Percentiles rank a stretch among this genome's conserved stretches.
phyloP scores from a whole-genome alignment of 1,140 invertebrate genomes.

The Adelges cooleyi region DNA sequence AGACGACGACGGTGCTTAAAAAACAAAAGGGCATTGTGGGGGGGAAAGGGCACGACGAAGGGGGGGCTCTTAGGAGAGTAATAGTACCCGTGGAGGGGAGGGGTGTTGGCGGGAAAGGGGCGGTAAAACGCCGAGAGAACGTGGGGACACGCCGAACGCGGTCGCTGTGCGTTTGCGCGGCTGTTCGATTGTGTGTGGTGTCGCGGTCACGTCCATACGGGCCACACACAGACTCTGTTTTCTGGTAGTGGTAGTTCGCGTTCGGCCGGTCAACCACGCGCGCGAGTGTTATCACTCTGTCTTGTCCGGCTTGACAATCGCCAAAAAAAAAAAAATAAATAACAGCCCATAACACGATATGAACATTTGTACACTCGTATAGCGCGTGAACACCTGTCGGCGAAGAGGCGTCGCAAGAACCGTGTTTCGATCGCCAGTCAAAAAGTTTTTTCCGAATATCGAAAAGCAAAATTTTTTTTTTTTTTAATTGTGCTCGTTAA shows the following conservation, averaged over 20 bases:
- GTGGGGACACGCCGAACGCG: background rate
- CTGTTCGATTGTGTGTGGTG: background rate
- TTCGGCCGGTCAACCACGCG: slow-evolving; percentile 7
- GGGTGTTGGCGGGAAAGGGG: background rate
- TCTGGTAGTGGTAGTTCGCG: background rate
- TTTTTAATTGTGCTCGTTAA: no score
- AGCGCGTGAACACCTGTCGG: no score
- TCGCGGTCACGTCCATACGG: slow-evolving; percentile 19
- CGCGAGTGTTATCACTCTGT: background rate
- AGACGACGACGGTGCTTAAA: slow-evolving; percentile 6
- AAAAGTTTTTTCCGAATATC: no score
- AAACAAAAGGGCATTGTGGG: no score
- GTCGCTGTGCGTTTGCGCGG: background rate
- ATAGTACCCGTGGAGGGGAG: background rate
- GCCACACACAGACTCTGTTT: background rate
- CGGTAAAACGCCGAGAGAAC: background rate
- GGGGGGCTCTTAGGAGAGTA: background rate
- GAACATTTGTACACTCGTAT: no score
- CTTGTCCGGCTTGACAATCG: background rate
- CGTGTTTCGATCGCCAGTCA: no score
- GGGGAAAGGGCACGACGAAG: background rate
- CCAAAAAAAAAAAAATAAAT: no score
- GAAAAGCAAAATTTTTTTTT: no score
- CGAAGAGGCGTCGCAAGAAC: no score
- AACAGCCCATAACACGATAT: no score